Base-by-base conservation (phyloP, 2,113 vertebrate species). In the Clarias gariepinus region DNA sequence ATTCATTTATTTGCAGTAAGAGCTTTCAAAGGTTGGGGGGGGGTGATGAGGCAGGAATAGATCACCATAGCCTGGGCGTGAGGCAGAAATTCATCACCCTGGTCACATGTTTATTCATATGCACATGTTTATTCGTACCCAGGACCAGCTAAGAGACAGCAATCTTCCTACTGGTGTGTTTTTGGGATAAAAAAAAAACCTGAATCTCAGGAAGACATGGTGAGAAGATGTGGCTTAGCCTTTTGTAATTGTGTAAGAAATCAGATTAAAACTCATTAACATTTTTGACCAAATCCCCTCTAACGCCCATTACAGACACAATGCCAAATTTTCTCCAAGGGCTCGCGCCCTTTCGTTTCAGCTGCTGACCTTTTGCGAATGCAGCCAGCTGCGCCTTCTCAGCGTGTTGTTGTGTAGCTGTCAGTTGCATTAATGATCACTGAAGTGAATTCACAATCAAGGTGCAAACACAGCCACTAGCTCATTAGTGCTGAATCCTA, bases 351-450 rank as follows among this genome's bases (percentile, higher is more conserved):
- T 86, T 66, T 86, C 23, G 15, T 41, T 16, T 57, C 30, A 8
- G 7, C 57, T 10, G 25, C 30, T 18, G 63, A 53, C 77, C 64
- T 86, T 36, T 60, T 81, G 30, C 77, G 16, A 58, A 28, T 47
- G 76, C 4, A 28, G 41, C 60, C 73, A 85, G 57, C 23, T 78
- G 73, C n/a, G 2, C 23, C 57, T 78, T 25, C 74, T 25, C 60
- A 3, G 63, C 13, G 16, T 41, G 77, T 68, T 58, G 61, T 57
- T 64, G 58, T 58, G 36, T 69, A 57, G 52, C 74, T 80, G 71
- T 85, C 71, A 58, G 23, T 55, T 69, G 28, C 84, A 80, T 82
- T 66, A 82, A 47, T 80, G 77, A 85, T 85, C 84, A 19, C 66
- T 69, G 76, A 63, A 69, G 76, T 53, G 23, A 36, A 80, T 64